Evolutionary conservation across 1,140 invertebrate genomes (phyloP).

Genomic region (Drosophila tsacasi): DNA sequence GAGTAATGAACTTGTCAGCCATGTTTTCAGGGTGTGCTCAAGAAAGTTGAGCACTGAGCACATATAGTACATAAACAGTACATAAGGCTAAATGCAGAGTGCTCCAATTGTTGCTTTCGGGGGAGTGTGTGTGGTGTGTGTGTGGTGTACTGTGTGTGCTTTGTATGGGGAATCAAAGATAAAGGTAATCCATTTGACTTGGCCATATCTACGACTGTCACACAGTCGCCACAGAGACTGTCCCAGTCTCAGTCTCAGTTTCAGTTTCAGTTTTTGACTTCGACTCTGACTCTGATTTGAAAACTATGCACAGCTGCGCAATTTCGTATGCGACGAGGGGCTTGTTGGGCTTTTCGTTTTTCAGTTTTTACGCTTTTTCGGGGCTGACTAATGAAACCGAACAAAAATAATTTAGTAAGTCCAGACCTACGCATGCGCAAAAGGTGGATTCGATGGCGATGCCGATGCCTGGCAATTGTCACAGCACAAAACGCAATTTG

Average conservation of each 20-base stretch:
- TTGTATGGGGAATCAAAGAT: slow-evolving; percentile 40
- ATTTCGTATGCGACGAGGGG: slow-evolving; percentile 45
- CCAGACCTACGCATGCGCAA: slow-evolving; percentile 79
- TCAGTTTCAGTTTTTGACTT: background rate
- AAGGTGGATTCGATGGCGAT: slow-evolving; percentile 25
- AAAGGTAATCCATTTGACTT: slow-evolving; percentile 82
- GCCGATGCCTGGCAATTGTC: slow-evolving; percentile 73
- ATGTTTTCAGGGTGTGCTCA: slow-evolving; percentile 74
- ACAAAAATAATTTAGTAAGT: slow-evolving; percentile 83
- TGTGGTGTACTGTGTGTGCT: background rate
- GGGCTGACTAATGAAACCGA: slow-evolving; percentile 81
- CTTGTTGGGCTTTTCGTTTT: slow-evolving; percentile 20
- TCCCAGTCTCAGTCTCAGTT: slow-evolving; percentile 15
- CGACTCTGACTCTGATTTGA: slow-evolving; percentile 36
- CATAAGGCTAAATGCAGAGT: slow-evolving; percentile 52
- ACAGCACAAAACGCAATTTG: slow-evolving; percentile 63
- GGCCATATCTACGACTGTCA: slow-evolving; percentile 78
- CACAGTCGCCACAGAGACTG: slow-evolving; percentile 48
- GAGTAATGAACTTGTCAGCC: slow-evolving; percentile 82
- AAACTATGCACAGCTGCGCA: slow-evolving; percentile 77
- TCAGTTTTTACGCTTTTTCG: slow-evolving; percentile 22
- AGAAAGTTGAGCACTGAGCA: slow-evolving; percentile 61
- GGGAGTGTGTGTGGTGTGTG: slow-evolving; percentile 5
- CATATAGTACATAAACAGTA: slow-evolving; percentile 24
- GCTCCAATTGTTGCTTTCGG: slow-evolving; percentile 66